Evolutionary conservation across 92 coral and sea anemone genomes (phyloP), one percentile per base, ranked within the genome.

Genomic region (Porites lobata): DNA sequence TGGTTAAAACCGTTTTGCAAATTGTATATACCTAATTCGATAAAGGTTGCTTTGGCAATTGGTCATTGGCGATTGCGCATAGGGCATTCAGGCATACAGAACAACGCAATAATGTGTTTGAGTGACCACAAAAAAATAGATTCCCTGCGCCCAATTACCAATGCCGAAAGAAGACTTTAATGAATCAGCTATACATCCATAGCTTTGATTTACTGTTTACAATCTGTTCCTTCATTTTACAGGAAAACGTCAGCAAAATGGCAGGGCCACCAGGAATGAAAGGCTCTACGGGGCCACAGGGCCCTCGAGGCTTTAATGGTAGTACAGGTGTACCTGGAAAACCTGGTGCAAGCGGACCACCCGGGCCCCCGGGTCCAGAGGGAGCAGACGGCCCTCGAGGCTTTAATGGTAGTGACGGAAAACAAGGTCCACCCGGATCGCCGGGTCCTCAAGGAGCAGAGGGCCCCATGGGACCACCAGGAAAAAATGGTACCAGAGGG

Each of bases 231-330:
- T 26, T 67, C 20, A 56, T 15, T 50, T 47, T 62, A 22, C 71
- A 84, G 87, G 87, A 8, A 43, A 84, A 73, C 71, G 52, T 73
- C 69, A 84, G 81, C 29, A 84, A 84, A 75, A 74, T 84, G 53
- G 63, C 87, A 1, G 80, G 87, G 24, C 87, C 77, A 70, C 86
- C 21, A 47, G 86, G 77, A 17, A 8, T 3, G 3, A 81, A 32
- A 56, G 86, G 78, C 58, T 12, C 78, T 47, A 9, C 53, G 6
- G 86, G 78, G 38, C 69, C 78, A 1, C 78, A 18, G 22, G 86
- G 86, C 10, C 86, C 86, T 32, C 72, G 65, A 7, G 85, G 85
- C 56, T 59, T 47, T 1, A 82, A 82, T 47, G 78, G 78, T 11
- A 71, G 78, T 19, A 43, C 58, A 38, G 86, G 77, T 3, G 19